A percentile compares a stretch with the other conserved stretches of the same genome.
These are phyloP conservation scores for Sceliomorpha sp. DNA, from an alignment of 2,888 invertebrate species.

Conservation along the genomic window DNA sequence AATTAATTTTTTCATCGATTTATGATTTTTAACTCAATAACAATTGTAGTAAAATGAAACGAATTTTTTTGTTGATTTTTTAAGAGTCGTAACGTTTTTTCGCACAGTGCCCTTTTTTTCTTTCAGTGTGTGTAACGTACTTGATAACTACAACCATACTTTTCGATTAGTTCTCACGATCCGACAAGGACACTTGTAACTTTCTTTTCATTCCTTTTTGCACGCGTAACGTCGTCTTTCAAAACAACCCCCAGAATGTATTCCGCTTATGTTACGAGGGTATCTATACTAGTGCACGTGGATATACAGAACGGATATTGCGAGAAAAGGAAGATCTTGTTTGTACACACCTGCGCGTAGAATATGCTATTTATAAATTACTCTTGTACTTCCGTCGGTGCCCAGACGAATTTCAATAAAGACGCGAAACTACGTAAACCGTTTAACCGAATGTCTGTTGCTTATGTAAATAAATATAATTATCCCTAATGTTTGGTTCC, in stretches of 20 bases:
- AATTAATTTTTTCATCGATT: too few relatives aligned
- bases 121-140: too few relatives aligned
- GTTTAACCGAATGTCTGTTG: too few relatives aligned
- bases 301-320: constrained; percentile 10
- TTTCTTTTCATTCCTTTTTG: constrained; percentile 1
- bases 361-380: constrained; percentile 47
- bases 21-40: too few relatives aligned
- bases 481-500: too few relatives aligned
- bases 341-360: constrained; percentile 48
- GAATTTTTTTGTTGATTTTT: too few relatives aligned
- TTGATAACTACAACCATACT: too few relatives aligned
- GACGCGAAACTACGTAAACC: constrained; percentile 22
- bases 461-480: too few relatives aligned
- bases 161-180: background rate
- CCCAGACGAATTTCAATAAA: constrained; percentile 40
- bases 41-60: too few relatives aligned
- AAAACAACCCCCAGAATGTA: background rate
- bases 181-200: background rate
- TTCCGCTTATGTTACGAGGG: constrained; percentile 27
- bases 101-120: too few relatives aligned
- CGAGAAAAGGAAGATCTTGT: constrained; percentile 49
- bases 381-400: constrained; percentile 50
- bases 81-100: too few relatives aligned
- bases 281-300: constrained; percentile 50
- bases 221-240: too few relatives aligned